Evolutionary conservation across 2,888 invertebrate species (phyloP).

Genomic region (Meganola albula): DNA sequence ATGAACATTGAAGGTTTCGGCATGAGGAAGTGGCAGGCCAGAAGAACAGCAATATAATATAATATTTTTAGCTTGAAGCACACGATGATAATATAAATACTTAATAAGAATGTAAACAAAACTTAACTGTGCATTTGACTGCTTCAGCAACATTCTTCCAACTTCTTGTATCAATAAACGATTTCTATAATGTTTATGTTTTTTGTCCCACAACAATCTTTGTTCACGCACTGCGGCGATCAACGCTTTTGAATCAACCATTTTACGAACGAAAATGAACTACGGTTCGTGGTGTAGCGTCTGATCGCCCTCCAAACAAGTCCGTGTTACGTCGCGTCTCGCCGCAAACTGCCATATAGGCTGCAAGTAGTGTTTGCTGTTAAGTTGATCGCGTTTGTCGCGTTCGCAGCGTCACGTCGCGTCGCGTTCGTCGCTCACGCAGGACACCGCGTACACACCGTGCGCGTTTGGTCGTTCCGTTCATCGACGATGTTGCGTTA

Average conservation of each 20-base stretch:
- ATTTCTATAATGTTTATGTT: conserved; percentile 6
- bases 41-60: conserved; percentile 4
- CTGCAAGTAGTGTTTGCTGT: background rate
- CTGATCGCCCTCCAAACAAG: background rate
- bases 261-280: too few species aligned
- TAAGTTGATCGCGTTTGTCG: background rate
- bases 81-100: too few species aligned
- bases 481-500: too few species aligned
- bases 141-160: conserved; percentile 3
- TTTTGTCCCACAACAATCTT: conserved; percentile 4
- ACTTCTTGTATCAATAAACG: conserved; percentile 2
- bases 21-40: conserved; percentile 4
- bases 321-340: background rate
- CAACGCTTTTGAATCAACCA: conserved; percentile 4
- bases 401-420: background rate
- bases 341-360: background rate
- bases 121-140: conserved; percentile 3
- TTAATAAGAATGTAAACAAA: conserved; percentile 3
- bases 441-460: too few species aligned
- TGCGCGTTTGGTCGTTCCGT: too few species aligned
- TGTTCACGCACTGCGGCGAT: conserved; percentile 5
- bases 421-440: background rate
- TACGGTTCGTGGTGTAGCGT: background rate
- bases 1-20: conserved; percentile 4
- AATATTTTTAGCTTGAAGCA: too few species aligned